Percentiles rank a stretch among this genome's conserved stretches.
Conservation (phyloP, 2,888 invertebrate genomes). For the Apamea monoglypha region DNA sequence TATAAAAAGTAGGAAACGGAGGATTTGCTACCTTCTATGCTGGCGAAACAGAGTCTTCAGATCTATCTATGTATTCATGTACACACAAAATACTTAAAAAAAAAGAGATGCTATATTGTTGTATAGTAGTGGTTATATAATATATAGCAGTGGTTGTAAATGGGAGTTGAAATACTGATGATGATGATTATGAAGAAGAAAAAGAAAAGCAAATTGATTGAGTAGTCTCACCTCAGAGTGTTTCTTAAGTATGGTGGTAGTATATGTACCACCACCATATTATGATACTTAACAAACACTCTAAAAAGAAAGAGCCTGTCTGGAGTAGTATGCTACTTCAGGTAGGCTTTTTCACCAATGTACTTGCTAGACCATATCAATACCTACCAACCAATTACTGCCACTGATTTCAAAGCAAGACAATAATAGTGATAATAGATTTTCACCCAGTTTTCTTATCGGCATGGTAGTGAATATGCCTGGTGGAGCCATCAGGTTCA, state of each 20-base stretch:
- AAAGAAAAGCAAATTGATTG: background rate
- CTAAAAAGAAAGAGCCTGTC: no score
- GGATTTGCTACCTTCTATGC: background rate
- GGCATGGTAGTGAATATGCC: conserved; percentile 76
- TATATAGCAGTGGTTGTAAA: background rate
- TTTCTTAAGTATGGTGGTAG: no score
- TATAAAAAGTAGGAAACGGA: background rate
- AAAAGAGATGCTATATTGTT: no score
- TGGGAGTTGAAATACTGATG: background rate
- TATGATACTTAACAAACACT: no score
- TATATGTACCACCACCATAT: no score
- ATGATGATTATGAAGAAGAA: background rate
- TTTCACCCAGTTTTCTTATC: conserved; percentile 76
- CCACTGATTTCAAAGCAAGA: background rate
- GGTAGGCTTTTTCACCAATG: background rate
- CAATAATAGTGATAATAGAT: background rate
- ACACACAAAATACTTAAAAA: background rate
- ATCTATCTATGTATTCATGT: background rate
- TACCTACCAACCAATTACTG: background rate
- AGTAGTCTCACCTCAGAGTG: background rate
- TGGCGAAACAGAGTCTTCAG: background rate
- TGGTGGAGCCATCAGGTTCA: conserved; percentile 87
- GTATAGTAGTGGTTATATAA: no score
- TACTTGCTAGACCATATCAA: background rate
- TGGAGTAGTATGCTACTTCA: no score